Conservation (phyloP, 2,888 invertebrate species). For the Lochmaea capreae region DNA sequence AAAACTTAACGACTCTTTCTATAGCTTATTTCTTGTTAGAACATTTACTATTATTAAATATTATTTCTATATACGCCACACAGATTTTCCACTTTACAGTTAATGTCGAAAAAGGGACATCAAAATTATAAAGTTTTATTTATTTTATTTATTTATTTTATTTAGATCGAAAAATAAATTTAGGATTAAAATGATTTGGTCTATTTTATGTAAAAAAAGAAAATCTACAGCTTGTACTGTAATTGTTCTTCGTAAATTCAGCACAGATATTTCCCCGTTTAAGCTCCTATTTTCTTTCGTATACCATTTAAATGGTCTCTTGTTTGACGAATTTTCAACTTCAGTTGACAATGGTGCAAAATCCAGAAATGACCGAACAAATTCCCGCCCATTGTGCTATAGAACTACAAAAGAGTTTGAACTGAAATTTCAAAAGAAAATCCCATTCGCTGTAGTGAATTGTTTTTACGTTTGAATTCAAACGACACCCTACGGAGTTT, state of each 20-base stretch:
- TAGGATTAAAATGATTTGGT: too few relatives aligned
- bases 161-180: too few relatives aligned
- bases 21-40: too few relatives aligned
- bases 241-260: conserved; percentile 10
- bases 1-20: too few relatives aligned
- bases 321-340: conserved; percentile 17
- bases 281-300: conserved; percentile 1
- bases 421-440: conserved; percentile 37
- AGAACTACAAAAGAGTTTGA: conserved; percentile 34
- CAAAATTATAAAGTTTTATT: too few relatives aligned
- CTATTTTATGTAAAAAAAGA: neutral
- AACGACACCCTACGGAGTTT: conserved; percentile 28
- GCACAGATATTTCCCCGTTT: neutral
- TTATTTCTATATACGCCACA: neutral
- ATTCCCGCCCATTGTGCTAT: conserved; percentile 26
- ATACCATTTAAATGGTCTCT: conserved; percentile 5
- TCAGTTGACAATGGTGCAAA: conserved; percentile 8
- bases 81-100: too few relatives aligned
- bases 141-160: too few relatives aligned
- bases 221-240: too few relatives aligned
- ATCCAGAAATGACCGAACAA: conserved; percentile 30
- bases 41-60: too few relatives aligned
- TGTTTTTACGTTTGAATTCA: conserved; percentile 40
- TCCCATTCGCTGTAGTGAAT: conserved; percentile 38
- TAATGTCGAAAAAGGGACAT: too few relatives aligned